A percentile compares a stretch with the other conserved stretches of the same genome.
These are phyloP conservation scores for Menidia beryllina DNA, from an alignment of 2,113 vertebrate species.

Conservation along the genomic window DNA sequence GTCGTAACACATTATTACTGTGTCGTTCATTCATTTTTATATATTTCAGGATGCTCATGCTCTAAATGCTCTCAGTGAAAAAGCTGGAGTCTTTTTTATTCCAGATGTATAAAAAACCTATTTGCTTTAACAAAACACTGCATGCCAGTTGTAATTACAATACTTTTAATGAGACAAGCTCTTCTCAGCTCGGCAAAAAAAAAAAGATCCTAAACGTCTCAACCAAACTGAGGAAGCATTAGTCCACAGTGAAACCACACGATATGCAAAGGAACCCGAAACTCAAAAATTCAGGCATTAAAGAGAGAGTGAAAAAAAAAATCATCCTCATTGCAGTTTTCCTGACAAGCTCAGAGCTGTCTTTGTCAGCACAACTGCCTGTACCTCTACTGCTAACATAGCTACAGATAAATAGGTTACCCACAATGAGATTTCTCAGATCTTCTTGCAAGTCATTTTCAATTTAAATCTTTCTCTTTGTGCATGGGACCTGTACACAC, in stretches of 20 bases:
- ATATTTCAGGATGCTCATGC: conserved; percentile 23
- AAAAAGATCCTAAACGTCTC: conserved; percentile 20
- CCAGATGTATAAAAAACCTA: conserved; percentile 18
- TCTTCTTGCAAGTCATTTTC: conserved; percentile 5
- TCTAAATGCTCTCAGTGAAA: conserved; percentile 27
- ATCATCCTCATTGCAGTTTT: conserved; percentile 33
- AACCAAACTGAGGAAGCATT: conserved; percentile 18
- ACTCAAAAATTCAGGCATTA: conserved; percentile 8
- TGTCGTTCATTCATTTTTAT: conserved; percentile 21
- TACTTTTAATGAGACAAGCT: conserved; percentile 52
- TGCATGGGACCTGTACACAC: too few relatives aligned
- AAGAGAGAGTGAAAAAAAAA: background rate
- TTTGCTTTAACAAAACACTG: conserved; percentile 50
- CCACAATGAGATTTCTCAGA: conserved; percentile 55
- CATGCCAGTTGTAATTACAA: conserved; percentile 43
- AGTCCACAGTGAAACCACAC: conserved; percentile 11
- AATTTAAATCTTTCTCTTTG: too few relatives aligned
- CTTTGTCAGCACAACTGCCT: conserved; percentile 66
- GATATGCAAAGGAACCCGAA: background rate
- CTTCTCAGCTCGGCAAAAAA: conserved; percentile 18
- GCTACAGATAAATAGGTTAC: conserved; percentile 65
- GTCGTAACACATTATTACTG: conserved; percentile 40
- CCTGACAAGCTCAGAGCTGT: conserved; percentile 57
- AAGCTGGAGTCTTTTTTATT: conserved; percentile 24
- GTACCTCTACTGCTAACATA: conserved; percentile 36